phyloP scores from a whole-genome alignment of 2,113 vertebrate genomes.

The Serinus canaria region DNA sequence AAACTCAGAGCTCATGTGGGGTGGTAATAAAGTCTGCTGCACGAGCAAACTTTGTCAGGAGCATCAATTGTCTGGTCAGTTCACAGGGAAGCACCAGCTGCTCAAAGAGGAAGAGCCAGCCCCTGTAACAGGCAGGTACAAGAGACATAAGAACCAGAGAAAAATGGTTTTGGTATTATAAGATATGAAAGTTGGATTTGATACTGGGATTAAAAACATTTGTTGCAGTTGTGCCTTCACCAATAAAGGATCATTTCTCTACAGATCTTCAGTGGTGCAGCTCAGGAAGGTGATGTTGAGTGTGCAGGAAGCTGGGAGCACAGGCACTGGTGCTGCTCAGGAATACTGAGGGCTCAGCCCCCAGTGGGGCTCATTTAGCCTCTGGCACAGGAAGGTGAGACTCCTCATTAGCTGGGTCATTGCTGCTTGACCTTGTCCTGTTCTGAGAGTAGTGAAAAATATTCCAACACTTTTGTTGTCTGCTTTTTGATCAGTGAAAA shows the following conservation, averaged over 20 bases:
- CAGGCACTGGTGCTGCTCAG: not conserved
- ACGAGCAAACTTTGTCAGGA: not conserved
- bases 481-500: slow-evolving; percentile 31
- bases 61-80: not conserved
- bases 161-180: not conserved
- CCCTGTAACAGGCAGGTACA: not conserved
- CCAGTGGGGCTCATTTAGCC: not conserved
- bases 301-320: not conserved
- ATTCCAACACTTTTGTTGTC: not conserved
- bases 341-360: not conserved
- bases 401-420: not conserved
- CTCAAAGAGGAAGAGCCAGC: not conserved
- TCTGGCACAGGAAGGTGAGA: not conserved
- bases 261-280: not conserved
- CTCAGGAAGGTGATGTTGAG: not conserved
- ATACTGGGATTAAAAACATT: not conserved
- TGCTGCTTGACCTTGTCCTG: not conserved
- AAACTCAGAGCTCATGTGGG: not conserved
- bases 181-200: not conserved
- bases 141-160: not conserved
- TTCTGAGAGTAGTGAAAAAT: not conserved
- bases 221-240: not conserved
- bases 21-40: not conserved
- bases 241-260: not conserved
- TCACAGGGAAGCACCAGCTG: not conserved